phyloP scores from a whole-genome alignment of 2,888 invertebrate species.

The Calameuta pallipes region DNA sequence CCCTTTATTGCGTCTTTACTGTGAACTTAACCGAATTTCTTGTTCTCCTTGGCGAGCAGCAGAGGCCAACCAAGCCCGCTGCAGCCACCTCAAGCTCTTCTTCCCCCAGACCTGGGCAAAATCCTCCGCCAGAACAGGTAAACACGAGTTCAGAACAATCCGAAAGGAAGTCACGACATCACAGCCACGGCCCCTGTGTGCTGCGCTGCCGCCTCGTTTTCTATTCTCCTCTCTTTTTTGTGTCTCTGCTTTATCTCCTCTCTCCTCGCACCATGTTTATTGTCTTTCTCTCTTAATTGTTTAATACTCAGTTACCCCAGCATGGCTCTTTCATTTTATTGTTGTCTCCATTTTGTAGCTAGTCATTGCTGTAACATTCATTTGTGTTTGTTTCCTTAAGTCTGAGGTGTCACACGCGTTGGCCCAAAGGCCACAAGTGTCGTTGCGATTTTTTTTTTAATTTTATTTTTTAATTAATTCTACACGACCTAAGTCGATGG shows the following conservation, averaged over 20 bases:
- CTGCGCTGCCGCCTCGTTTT: constrained; percentile 34
- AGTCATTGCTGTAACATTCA: neutral
- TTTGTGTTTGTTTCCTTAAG: neutral
- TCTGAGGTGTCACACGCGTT: neutral
- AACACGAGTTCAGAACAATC: constrained; percentile 55
- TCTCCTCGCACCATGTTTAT: constrained; percentile 18
- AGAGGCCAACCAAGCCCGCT: constrained; percentile 70
- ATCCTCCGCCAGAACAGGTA: constrained; percentile 73
- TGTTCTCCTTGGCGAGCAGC: constrained; percentile 66
- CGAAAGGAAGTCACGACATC: constrained; percentile 18
- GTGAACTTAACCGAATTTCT: constrained; percentile 59
- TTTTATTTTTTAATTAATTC: neutral
- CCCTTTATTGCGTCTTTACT: constrained; percentile 20
- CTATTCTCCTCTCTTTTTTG: constrained; percentile 38
- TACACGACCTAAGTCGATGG: neutral
- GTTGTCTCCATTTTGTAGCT: constrained; percentile 2
- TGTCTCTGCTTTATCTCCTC: constrained; percentile 33
- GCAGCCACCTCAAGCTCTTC: constrained; percentile 68
- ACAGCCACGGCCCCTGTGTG: constrained; percentile 45
- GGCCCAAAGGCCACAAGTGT: neutral
- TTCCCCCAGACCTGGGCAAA: constrained; percentile 69
- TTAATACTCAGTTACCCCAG: neutral
- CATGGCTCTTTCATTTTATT: constrained; percentile 1
- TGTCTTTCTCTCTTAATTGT: neutral
- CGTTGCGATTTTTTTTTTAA: neutral